Conservation (phyloP, 2,888 invertebrate species). For the Luperina nickerlii region DNA sequence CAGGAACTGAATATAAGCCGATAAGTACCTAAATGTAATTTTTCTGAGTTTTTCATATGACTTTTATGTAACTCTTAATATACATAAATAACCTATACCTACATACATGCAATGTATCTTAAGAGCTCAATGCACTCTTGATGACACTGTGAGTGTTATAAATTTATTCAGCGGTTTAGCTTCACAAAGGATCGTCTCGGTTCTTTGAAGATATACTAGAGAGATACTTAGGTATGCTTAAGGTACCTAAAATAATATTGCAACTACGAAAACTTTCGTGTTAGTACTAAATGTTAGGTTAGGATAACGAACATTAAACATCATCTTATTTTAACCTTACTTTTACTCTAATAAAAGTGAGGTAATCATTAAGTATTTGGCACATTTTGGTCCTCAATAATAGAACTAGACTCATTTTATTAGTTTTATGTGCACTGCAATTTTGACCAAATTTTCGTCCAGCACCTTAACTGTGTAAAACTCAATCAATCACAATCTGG, state of each 20-base stretch:
- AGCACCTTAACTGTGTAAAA: no score
- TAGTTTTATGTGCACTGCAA: neutral
- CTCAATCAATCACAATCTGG: no score
- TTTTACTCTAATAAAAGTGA: neutral
- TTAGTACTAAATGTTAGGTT: neutral
- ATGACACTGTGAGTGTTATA: slow-evolving; percentile 22
- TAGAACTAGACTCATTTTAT: neutral
- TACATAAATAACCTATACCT: neutral
- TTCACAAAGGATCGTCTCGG: slow-evolving; percentile 44
- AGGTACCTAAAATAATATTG: slow-evolving; percentile 49
- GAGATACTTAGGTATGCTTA: neutral
- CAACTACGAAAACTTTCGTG: slow-evolving; percentile 5
- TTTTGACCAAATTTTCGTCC: neutral
- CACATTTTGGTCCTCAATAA: neutral
- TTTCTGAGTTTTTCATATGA: neutral
- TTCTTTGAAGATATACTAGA: slow-evolving; percentile 28
- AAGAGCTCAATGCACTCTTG: slow-evolving; percentile 44
- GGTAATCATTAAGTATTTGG: neutral
- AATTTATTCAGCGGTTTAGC: slow-evolving; percentile 39
- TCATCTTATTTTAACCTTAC: neutral
- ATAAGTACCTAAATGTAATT: neutral
- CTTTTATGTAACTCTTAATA: neutral
- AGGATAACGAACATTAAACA: neutral
- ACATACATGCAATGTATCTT: neutral
- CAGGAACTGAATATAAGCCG: neutral